These are phyloP conservation scores for Holocentrus rufus DNA, from an alignment of 2,797 vertebrate species.

Conservation along the genomic window DNA sequence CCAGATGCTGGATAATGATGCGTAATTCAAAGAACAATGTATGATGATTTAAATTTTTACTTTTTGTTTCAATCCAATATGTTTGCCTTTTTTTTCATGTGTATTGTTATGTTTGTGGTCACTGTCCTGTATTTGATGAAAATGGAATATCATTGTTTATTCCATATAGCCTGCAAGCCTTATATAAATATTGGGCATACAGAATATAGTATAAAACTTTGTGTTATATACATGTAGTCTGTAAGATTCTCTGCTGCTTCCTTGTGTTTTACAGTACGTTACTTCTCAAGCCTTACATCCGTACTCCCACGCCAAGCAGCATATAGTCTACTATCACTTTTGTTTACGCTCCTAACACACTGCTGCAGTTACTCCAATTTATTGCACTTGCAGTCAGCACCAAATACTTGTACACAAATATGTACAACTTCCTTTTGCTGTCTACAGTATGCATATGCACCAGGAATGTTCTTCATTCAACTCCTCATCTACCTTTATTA, in stretches of 20 bases:
- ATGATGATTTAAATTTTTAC: slow-evolving; percentile 17
- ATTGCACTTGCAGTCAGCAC: slow-evolving; percentile 60
- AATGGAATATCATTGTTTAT: slow-evolving; percentile 40
- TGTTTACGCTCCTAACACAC: slow-evolving; percentile 50
- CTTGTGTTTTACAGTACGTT: slow-evolving; percentile 16
- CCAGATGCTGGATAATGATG: slow-evolving; percentile 62
- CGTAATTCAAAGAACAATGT: slow-evolving; percentile 29
- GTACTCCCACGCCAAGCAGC: slow-evolving; percentile 20
- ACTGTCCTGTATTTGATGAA: slow-evolving; percentile 32
- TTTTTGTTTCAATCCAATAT: slow-evolving; percentile 29
- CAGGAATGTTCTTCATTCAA: slow-evolving; percentile 10
- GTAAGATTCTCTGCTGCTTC: slow-evolving; percentile 23
- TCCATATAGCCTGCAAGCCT: slow-evolving; percentile 25
- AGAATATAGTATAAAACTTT: slow-evolving; percentile 39
- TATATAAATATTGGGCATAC: slow-evolving; percentile 47
- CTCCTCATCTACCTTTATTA: slow-evolving; percentile 20
- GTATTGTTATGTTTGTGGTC: slow-evolving; percentile 37
- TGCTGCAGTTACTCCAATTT: slow-evolving; percentile 55
- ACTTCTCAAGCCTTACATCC: slow-evolving; percentile 51
- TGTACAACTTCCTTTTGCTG: slow-evolving; percentile 29
- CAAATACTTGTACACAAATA: slow-evolving; percentile 44
- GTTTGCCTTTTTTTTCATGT: slow-evolving; percentile 30
- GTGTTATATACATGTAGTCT: slow-evolving; percentile 30
- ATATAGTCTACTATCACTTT: slow-evolving; percentile 29
- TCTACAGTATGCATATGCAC: slow-evolving; percentile 31